Percentiles rank a stretch among this genome's conserved stretches.
These are phyloP conservation scores for Aleiodes leptofemur DNA, from an alignment of 2,888 invertebrate species.

Conservation along the genomic window DNA sequence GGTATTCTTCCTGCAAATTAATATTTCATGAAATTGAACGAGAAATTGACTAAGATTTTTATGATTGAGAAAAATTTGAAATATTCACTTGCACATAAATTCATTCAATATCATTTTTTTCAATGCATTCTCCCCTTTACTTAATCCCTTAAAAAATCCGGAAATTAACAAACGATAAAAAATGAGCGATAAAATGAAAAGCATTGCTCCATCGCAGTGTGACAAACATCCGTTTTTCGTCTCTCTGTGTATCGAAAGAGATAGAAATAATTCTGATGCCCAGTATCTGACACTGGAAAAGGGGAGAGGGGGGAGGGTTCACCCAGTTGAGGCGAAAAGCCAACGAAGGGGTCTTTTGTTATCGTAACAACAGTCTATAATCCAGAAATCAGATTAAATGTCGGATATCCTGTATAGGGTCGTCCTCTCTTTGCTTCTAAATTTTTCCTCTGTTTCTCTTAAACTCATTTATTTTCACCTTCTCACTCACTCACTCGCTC, in stretches of 20 bases:
- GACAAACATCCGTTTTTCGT: constrained; percentile 22
- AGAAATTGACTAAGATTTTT: too few relatives aligned
- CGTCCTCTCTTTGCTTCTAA: constrained; percentile 49
- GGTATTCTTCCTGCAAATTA: too few relatives aligned
- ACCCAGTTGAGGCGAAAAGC: constrained; percentile 35
- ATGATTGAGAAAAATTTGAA: too few relatives aligned
- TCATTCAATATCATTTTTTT: too few relatives aligned
- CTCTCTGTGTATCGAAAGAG: constrained; percentile 4
- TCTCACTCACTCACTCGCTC: not conserved
- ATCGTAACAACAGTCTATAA: constrained; percentile 67
- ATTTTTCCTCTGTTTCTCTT: too few relatives aligned
- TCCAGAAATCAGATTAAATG: constrained; percentile 75
- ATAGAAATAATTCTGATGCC: not conserved
- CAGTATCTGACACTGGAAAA: not conserved
- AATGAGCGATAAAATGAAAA: not conserved
- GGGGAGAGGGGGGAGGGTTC: not conserved
- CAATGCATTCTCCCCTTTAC: too few relatives aligned
- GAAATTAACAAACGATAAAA: too few relatives aligned
- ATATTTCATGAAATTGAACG: too few relatives aligned
- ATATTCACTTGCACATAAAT: too few relatives aligned
- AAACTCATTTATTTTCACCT: constrained; percentile 26
- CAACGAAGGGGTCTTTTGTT: constrained; percentile 58
- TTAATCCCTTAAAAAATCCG: too few relatives aligned
- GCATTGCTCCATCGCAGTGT: not conserved
- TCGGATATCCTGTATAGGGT: constrained; percentile 70